Percentiles rank a stretch among this genome's conserved stretches.
Evolutionary conservation across 2,797 vertebrate species (phyloP).

Genomic region (Sebastes miniatus): DNA sequence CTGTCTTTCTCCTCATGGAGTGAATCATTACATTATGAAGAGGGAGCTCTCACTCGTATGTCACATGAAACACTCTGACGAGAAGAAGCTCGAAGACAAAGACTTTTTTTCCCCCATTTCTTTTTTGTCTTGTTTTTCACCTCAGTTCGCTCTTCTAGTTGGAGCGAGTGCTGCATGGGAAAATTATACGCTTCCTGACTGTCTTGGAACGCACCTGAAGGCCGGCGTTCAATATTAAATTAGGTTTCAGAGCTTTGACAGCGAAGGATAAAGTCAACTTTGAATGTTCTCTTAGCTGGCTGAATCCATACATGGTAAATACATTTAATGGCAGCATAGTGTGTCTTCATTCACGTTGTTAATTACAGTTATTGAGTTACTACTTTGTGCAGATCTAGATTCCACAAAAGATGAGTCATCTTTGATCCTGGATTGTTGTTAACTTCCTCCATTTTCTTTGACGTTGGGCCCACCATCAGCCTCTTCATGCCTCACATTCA

Average conservation of each 20-base stretch:
- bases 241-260: conserved; percentile 15
- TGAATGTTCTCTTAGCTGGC: conserved; percentile 12
- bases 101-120: not conserved
- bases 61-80: conserved; percentile 46
- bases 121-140: conserved; percentile 10
- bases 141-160: conserved; percentile 8
- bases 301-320: conserved; percentile 25
- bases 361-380: not conserved
- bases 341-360: not conserved
- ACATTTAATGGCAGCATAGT: not conserved
- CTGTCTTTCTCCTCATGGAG: conserved; percentile 23
- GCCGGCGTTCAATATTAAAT: conserved; percentile 42
- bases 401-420: not conserved
- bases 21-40: conserved; percentile 39
- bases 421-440: conserved; percentile 1
- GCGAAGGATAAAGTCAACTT: conserved; percentile 13
- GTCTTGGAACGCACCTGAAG: conserved; percentile 50
- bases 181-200: conserved; percentile 47
- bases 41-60: conserved; percentile 46
- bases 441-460: conserved; percentile 25
- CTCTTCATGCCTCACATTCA: conserved; percentile 51
- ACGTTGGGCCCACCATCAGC: not conserved
- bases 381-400: not conserved
- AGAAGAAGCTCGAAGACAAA: conserved; percentile 53
- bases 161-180: conserved; percentile 38